phyloP scores from a whole-genome alignment of 2,797 vertebrate species.

The Dipus sagitta region DNA sequence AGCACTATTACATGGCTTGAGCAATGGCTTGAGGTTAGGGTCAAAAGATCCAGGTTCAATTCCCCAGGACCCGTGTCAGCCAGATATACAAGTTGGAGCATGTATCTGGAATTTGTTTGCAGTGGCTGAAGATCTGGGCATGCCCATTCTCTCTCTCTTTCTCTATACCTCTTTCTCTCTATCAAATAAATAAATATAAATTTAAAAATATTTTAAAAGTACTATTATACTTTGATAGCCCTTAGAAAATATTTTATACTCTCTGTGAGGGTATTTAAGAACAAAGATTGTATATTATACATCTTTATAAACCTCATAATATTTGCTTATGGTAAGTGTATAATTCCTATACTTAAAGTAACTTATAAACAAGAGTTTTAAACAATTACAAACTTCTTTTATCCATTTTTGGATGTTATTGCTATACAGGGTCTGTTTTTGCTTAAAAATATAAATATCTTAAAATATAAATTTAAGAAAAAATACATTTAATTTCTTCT shows the following conservation, averaged over 20 bases:
- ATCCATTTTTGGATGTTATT: conserved; percentile 33
- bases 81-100: too few species aligned
- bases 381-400: not conserved
- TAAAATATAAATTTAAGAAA: conserved; percentile 17
- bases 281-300: not conserved
- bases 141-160: too few species aligned
- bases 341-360: conserved; percentile 7
- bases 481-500: conserved; percentile 44
- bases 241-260: not conserved
- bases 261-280: not conserved
- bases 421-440: conserved; percentile 28
- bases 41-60: too few species aligned
- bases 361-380: conserved; percentile 56
- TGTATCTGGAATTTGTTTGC: too few species aligned
- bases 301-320: not conserved
- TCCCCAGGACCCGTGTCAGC: too few species aligned
- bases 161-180: too few species aligned
- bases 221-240: not conserved
- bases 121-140: too few species aligned
- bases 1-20: not conserved
- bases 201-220: too few species aligned
- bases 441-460: conserved; percentile 51
- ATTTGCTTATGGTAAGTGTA: not conserved
- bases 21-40: too few species aligned
- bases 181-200: too few species aligned